Evolutionary conservation across 2,797 vertebrate genomes (phyloP).

Genomic region (Mus minutoides): DNA sequence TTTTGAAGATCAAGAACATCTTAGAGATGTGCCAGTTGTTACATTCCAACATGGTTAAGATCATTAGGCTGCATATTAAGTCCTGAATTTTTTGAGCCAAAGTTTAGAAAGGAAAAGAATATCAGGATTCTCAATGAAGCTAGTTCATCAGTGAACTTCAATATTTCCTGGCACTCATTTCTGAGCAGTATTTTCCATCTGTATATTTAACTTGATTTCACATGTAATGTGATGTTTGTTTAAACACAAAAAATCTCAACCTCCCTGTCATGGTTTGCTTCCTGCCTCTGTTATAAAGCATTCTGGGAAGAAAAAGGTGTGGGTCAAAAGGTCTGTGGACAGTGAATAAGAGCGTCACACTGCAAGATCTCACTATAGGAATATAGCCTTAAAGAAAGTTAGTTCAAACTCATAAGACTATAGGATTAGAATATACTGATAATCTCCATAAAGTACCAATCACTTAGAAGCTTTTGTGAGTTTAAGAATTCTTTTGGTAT

Average conservation of each 20-base stretch:
- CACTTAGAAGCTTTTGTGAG: not conserved
- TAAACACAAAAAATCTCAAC: constrained; percentile 46
- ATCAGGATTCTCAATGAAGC: not conserved
- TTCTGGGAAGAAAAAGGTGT: not conserved
- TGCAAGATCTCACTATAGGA: not conserved
- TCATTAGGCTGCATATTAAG: constrained; percentile 13
- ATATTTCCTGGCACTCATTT: constrained; percentile 53
- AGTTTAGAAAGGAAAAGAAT: constrained; percentile 26
- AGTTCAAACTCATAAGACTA: not conserved
- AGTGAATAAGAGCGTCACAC: not conserved
- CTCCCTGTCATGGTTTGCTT: not conserved
- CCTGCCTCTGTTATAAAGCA: not conserved
- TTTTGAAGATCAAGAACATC: constrained; percentile 29
- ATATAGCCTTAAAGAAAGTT: constrained; percentile 20
- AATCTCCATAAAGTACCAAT: not conserved
- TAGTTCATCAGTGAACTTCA: not conserved
- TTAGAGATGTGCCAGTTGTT: not conserved
- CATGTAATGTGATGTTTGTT: not conserved
- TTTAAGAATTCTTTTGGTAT: not conserved
- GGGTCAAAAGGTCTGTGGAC: not conserved
- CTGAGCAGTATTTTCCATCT: not conserved
- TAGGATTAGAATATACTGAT: constrained; percentile 1
- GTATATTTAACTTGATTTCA: not conserved
- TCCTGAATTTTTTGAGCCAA: not conserved
- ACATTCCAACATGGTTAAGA: not conserved